A percentile compares a stretch with the other conserved stretches of the same genome.
These are phyloP conservation scores for Hafferia zeledoni DNA, from an alignment of 2,797 vertebrate species.

Conservation along the genomic window DNA sequence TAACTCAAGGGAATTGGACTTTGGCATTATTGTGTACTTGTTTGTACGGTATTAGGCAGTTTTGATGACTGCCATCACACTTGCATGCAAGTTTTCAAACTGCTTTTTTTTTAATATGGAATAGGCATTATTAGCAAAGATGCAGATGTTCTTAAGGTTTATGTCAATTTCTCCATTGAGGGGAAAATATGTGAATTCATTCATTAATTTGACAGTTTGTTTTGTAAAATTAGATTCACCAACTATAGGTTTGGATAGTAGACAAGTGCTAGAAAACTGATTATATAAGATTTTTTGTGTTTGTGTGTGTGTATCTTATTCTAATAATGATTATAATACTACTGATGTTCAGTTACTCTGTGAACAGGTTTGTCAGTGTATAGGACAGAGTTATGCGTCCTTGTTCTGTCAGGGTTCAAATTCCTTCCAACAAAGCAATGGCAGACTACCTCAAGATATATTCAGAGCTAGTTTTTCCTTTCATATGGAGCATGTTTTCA, in stretches of 20 bases:
- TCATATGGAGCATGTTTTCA: not conserved
- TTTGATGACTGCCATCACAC: not conserved
- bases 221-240: not conserved
- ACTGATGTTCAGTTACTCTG: not conserved
- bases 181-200: not conserved
- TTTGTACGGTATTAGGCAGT: not conserved
- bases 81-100: not conserved
- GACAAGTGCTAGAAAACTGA: not conserved
- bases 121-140: not conserved
- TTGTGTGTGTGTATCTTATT: not conserved
- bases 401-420: not conserved
- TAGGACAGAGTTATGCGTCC: accelerated
- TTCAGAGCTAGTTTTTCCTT: not conserved
- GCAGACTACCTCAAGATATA: not conserved
- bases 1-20: not conserved
- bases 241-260: not conserved
- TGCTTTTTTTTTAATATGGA: not conserved
- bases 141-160: not conserved
- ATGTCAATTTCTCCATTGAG: not conserved
- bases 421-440: not conserved
- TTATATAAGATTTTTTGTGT: not conserved
- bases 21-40: not conserved
- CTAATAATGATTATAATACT: not conserved
- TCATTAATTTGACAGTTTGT: not conserved
- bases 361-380: not conserved